Evolutionary conservation across 2,888 invertebrate genomes (phyloP), one percentile per base, ranked within the genome.

Genomic region (Zhengitettix transpicula): DNA sequence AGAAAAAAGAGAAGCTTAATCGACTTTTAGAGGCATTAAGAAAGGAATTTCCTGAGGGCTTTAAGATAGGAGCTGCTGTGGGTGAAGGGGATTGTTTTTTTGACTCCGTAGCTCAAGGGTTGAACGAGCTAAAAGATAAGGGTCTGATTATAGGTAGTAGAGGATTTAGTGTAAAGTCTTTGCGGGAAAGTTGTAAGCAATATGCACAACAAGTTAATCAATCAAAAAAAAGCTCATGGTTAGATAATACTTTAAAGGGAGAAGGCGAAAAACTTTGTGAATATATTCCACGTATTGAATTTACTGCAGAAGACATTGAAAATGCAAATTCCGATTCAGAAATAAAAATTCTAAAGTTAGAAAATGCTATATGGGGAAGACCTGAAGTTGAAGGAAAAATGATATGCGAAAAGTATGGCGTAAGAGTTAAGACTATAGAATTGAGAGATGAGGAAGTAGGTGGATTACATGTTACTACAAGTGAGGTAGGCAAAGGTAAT

Each of bases 81-180:
- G 64, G 64, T 62, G 60, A 63, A 65, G 65, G 63, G 61, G 64
- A 65, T 65, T 65, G 65, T 62, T 65, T 65, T 60, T 65, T 65
- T 65, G 65, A 65, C 62, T 65, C 65, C 61, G 58, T 64, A 58
- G 65, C 65, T 65, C 65, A 65, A 65, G 65, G 65, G 63, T 64
- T 65, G 63, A 64, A 65, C 58, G 61, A 63, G 58, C 63, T 65
- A 65, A 65, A 65, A 65, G 63, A 64, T 65, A 63, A 65, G 64
- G 63, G 65, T 64, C 63, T 65, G 63, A 65, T 65, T 65, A 58
- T 61, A 64, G 58, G 61, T 63, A 63, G 63, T 63, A 62, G 63
- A 63, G 61, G 64, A 63, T 65, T 65, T 64, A 64, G 60, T 64
- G 64, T 65, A 64, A 65, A 64, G 64, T 65, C 64, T 64, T 64